Percentiles rank a stretch among this genome's conserved stretches.
Evolutionary conservation across 1,140 invertebrate species (phyloP).

Genomic region (Halyomorpha halys): DNA sequence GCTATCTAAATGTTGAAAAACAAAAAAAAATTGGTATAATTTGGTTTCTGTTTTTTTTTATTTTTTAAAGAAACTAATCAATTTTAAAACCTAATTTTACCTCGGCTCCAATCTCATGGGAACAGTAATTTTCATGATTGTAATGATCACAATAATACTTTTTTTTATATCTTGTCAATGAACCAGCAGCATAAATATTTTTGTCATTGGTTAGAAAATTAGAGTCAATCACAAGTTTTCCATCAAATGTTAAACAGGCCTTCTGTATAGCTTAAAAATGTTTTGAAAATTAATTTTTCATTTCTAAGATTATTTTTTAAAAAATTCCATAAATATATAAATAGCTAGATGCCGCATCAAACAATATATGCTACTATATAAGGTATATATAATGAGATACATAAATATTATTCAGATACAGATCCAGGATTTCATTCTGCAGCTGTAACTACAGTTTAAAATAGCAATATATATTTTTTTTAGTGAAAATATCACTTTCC

Average conservation of each 20-base stretch:
- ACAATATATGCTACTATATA: too few species aligned
- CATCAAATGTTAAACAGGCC: conserved; percentile 58
- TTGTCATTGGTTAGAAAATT: conserved; percentile 58
- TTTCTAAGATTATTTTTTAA: neutral
- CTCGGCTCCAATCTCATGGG: conserved; percentile 44
- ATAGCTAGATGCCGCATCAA: too few species aligned
- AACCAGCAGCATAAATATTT: conserved; percentile 54
- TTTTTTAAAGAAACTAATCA: neutral
- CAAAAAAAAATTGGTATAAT: neutral
- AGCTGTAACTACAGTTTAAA: too few species aligned
- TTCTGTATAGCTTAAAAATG: conserved; percentile 47
- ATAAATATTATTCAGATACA: too few species aligned
- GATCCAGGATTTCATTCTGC: too few species aligned
- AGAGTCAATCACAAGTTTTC: conserved; percentile 53
- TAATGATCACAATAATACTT: conserved; percentile 39
- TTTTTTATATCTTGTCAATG: conserved; percentile 50
- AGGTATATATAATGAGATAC: too few species aligned
- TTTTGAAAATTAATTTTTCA: conserved; percentile 33
- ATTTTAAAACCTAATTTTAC: conserved; percentile 32
- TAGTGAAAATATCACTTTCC: too few species aligned
- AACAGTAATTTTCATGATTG: conserved; percentile 43
- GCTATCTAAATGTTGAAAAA: conserved; percentile 7
- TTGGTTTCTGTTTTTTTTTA: neutral
- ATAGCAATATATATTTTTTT: too few species aligned
- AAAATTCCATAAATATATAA: too few species aligned